Percentiles rank a stretch among this genome's conserved stretches.
phyloP scores from a whole-genome alignment of 1,140 invertebrate genomes.

The Micrasema longulum region DNA sequence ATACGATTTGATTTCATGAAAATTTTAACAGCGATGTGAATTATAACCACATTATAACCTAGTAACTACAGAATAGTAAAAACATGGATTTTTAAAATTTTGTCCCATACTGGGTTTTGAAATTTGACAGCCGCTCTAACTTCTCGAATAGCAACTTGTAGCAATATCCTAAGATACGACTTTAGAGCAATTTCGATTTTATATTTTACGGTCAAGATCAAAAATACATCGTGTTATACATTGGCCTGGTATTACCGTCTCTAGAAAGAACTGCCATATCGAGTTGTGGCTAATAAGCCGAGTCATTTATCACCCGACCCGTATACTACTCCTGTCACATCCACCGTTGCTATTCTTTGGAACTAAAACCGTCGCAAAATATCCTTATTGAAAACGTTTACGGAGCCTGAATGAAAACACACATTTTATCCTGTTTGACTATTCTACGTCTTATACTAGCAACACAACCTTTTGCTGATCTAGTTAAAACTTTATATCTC shows the following conservation, averaged over 20 bases:
- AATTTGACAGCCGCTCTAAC: no score
- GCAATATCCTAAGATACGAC: no score
- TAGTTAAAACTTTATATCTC: no score
- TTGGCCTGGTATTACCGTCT: slow-evolving; percentile 11
- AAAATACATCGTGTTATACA: slow-evolving; percentile 17
- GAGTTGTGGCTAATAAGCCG: slow-evolving; percentile 35
- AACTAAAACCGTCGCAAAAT: neutral
- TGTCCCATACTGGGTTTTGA: no score
- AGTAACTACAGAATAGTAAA: no score
- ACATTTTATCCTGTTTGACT: neutral
- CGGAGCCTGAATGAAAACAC: neutral
- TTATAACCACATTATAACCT: no score
- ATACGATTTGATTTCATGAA: no score
- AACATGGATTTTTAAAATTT: no score
- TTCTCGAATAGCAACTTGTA: no score
- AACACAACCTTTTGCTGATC: no score
- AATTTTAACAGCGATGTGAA: no score
- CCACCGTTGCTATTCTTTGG: slow-evolving; percentile 4
- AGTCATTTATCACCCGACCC: slow-evolving; percentile 34
- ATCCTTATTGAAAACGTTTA: slow-evolving; percentile 9
- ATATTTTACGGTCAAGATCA: neutral
- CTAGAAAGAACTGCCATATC: slow-evolving; percentile 12
- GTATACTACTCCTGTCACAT: slow-evolving; percentile 21
- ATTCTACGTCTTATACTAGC: neutral
- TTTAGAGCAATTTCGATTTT: no score